These are phyloP conservation scores for Eilema sororculum DNA, from an alignment of 2,888 invertebrate genomes.

Conservation along the genomic window DNA sequence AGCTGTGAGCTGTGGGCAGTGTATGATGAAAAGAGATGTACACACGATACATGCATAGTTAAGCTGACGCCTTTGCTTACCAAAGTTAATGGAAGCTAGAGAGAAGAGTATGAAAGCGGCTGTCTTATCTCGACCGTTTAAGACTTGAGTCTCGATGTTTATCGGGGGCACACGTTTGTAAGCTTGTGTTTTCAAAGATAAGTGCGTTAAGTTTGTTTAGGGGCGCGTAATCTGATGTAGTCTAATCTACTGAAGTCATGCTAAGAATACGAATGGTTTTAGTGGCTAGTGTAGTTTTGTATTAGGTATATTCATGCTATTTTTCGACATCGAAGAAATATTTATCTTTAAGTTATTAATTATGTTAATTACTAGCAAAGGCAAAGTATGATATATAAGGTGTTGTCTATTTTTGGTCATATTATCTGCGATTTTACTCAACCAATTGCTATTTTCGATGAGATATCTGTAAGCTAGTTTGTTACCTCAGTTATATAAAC, in stretches of 20 bases:
- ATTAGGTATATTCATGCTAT: background rate
- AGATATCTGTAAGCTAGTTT: too few relatives aligned
- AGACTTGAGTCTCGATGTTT: conserved; percentile 66
- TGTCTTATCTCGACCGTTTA: conserved; percentile 73
- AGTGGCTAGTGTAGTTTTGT: background rate
- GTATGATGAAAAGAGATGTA: conserved; percentile 80
- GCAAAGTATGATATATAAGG: too few relatives aligned
- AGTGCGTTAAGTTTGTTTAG: conserved; percentile 45
- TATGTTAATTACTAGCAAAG: too few relatives aligned
- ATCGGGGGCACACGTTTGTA: conserved; percentile 44
- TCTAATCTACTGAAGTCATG: background rate
- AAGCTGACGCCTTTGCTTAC: conserved; percentile 74
- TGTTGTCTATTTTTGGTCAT: too few relatives aligned
- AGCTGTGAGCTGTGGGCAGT: conserved; percentile 72
- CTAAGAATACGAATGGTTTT: background rate
- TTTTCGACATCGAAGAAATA: background rate
- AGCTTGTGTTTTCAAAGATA: conserved; percentile 50
- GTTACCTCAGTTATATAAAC: too few relatives aligned
- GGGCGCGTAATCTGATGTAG: conserved; percentile 1
- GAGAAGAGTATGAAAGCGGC: conserved; percentile 69
- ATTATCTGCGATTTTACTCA: too few relatives aligned
- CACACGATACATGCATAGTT: conserved; percentile 84
- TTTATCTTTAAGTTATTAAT: too few relatives aligned
- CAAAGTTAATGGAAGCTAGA: conserved; percentile 81
- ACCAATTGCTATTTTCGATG: too few relatives aligned